Conservation (phyloP, 2,797 vertebrate genomes). For the Argentina silus region DNA sequence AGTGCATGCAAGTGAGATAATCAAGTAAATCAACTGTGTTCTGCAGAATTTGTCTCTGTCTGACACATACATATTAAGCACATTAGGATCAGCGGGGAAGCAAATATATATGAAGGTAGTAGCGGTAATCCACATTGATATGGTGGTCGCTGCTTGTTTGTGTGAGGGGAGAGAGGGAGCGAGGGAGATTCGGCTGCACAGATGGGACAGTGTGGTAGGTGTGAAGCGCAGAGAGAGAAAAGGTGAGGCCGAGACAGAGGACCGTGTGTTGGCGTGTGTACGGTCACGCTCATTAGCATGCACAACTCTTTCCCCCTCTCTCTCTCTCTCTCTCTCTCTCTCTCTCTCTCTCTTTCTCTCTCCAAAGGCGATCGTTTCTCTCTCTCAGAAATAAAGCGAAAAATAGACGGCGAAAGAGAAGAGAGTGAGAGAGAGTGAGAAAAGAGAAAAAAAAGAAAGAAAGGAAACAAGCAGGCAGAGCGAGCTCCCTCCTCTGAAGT, state of each 20-base stretch:
- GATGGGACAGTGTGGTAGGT: constrained; percentile 37
- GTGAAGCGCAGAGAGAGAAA: constrained; percentile 17
- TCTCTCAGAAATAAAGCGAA: constrained; percentile 1
- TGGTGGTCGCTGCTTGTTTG: constrained; percentile 64
- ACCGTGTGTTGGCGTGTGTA: constrained; percentile 6
- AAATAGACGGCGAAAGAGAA: neutral
- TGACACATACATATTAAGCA: constrained; percentile 72
- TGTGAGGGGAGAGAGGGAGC: constrained; percentile 12
- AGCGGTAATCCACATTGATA: constrained; percentile 57
- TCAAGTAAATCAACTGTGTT: constrained; percentile 73
- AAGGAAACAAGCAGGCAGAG: neutral
- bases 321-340: constrained; percentile 14
- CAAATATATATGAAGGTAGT: constrained; percentile 42
- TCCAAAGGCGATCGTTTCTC: constrained; percentile 12
- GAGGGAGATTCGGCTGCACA: constrained; percentile 19
- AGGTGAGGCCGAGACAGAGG: constrained; percentile 24
- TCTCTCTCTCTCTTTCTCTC: constrained; percentile 12
- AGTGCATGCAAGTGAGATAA: constrained; percentile 78
- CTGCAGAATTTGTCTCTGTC: constrained; percentile 50
- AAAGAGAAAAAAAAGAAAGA: neutral
- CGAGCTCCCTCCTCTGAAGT: constrained; percentile 54
- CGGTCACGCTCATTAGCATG: constrained; percentile 18
- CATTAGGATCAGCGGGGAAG: constrained; percentile 60
- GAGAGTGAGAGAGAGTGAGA: neutral
- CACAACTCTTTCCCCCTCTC: constrained; percentile 13